Conservation (phyloP, 2,888 invertebrate genomes). For the Allacma fusca region DNA sequence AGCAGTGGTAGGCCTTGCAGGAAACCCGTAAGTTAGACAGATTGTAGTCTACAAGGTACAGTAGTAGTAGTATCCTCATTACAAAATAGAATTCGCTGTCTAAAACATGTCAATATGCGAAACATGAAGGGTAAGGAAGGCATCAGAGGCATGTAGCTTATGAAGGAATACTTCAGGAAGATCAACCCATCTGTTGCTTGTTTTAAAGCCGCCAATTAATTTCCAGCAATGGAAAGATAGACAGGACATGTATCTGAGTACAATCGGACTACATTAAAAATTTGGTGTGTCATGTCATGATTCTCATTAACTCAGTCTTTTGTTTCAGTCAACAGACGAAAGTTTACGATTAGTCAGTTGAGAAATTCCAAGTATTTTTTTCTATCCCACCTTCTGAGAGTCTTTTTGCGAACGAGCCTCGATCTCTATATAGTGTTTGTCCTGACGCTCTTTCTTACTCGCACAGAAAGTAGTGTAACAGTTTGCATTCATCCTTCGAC, state of each 20-base stretch:
- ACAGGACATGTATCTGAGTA: constrained; percentile 23
- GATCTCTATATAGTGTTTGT: too few species aligned
- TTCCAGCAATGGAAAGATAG: constrained; percentile 31
- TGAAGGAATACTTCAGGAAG: background rate
- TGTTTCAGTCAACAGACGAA: constrained; percentile 24
- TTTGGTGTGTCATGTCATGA: constrained; percentile 42
- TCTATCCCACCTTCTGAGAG: constrained; percentile 3
- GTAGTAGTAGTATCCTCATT: too few species aligned
- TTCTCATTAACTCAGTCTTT: constrained; percentile 39
- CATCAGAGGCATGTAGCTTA: background rate
- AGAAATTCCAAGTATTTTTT: constrained; percentile 38
- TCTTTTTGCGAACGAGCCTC: constrained; percentile 17
- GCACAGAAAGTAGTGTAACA: too few species aligned
- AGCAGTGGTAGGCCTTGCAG: too few species aligned
- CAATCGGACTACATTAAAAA: constrained; percentile 39
- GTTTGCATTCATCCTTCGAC: too few species aligned
- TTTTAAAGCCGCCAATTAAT: constrained; percentile 37
- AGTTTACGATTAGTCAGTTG: constrained; percentile 5
- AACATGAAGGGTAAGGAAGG: too few species aligned
- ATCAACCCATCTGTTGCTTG: constrained; percentile 1
- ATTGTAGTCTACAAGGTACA: too few species aligned
- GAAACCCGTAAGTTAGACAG: too few species aligned
- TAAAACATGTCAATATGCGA: background rate
- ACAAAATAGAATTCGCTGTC: too few species aligned
- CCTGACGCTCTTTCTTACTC: too few species aligned